Base-by-base conservation (phyloP, 2,113 vertebrate genomes). In the Clarias macrocephalus region DNA sequence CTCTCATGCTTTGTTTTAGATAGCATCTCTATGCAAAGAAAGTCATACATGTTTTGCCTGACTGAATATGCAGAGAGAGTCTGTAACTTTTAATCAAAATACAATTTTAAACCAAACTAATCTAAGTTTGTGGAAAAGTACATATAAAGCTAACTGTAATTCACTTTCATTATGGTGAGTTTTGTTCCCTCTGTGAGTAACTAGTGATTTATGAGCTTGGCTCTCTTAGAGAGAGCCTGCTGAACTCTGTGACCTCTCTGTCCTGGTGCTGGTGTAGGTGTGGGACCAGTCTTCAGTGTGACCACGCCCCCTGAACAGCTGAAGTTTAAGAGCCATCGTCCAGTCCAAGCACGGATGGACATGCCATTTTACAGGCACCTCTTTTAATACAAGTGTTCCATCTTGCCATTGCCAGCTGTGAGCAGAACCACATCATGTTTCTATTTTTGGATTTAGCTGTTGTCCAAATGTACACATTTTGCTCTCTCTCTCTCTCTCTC, bases 221-320 rank as follows among this genome's bases (percentile, higher is more conserved):
- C 56, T 56, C 54, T 84, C 19, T 80, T 28, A 85, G 77, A 83
- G 77, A 60, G 86, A 57, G 85, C 72, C 85, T 68, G 84, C 68
- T 87, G 81, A 85, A 87, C 18, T 85, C 28, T 86, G 86, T 88
- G 80, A 90, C 86, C 85, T 73, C 37, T 87, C 23, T 89, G 88
- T 80, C 85, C 85, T 76, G 86, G 85, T 88, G 82, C 89, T 88
- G 89, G 52, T 91, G 87, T 93, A 96, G 95, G 94, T 96, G 72
- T 96, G 95, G 95, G 95, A 96, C 95, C 98, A 99, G 96, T 99
- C 98, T 85, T 99, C 98, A 42, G 98, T 99, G 91, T 99, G 97
- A 98, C 89, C 56, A n/a, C 13, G n/a, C 87, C 87, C 85, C 89
- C 72, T 80, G 90, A 86, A 83, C 33, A 30, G 72, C 89, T 88